phyloP scores from a whole-genome alignment of 2,888 invertebrate genomes.

The Melieria crassipennis region DNA sequence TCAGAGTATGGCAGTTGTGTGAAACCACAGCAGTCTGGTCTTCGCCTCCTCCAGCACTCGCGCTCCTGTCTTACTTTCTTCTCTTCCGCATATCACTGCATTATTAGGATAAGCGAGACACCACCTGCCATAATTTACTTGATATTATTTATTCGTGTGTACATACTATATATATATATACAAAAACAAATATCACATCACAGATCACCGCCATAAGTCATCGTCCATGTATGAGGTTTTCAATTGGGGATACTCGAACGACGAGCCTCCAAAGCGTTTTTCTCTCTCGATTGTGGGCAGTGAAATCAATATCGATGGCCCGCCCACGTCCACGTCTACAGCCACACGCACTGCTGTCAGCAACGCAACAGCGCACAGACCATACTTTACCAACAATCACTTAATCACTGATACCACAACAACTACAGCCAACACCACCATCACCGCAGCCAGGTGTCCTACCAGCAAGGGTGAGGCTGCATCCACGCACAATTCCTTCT shows the following conservation, averaged over 20 bases:
- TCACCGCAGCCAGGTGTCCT: conserved; percentile 48
- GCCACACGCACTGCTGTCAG: conserved; percentile 34
- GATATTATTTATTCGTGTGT: neutral
- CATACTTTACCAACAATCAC: conserved; percentile 51
- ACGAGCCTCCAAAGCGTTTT: conserved; percentile 66
- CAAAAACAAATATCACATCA: conserved; percentile 14
- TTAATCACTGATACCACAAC: conserved; percentile 41
- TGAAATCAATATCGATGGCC: conserved; percentile 66
- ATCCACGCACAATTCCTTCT: conserved; percentile 35
- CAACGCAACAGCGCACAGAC: conserved; percentile 52
- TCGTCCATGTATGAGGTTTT: conserved; percentile 80
- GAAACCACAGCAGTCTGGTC: too few relatives aligned
- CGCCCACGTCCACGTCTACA: conserved; percentile 48
- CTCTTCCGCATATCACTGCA: too few relatives aligned
- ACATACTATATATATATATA: conserved; percentile 15
- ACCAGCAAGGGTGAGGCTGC: conserved; percentile 64
- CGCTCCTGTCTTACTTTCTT: too few relatives aligned
- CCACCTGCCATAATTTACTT: neutral
- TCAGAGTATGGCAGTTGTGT: too few relatives aligned
- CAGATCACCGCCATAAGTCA: conserved; percentile 70
- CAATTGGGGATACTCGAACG: conserved; percentile 71
- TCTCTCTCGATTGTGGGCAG: conserved; percentile 64
- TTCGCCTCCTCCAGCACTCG: too few relatives aligned
- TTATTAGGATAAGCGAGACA: too few relatives aligned
- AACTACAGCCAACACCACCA: conserved; percentile 38